Evolutionary conservation across 1,140 invertebrate species (phyloP), one percentile per base, ranked within the genome.

Genomic region (Camponotus pennsylvanicus): DNA sequence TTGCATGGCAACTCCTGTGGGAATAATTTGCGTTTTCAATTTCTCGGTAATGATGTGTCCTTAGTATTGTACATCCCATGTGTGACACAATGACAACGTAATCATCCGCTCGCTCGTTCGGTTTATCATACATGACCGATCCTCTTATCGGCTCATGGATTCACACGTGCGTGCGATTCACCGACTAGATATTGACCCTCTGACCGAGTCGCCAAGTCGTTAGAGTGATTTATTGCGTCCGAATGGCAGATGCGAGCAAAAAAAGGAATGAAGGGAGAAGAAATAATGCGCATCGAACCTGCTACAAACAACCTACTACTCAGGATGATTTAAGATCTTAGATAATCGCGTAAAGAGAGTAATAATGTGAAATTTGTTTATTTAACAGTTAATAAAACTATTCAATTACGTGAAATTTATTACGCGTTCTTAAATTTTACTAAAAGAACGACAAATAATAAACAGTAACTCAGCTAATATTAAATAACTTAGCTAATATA

Each of bases 81-180:
- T 7, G 3, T 13, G 1, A 27, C 27, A 27, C 32, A n/a, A 37
- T 18, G 42, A 45, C 37, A 13, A 55, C 15, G 9, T 40, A 55
- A 11, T 55, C 9, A 21, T 37, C 40, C 18, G 42, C 27, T 52
- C 13, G 27, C 5, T 15, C 21, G 9, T 11, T 45, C 40, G 27
- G 9, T 55, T 15, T 57, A 55, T 69, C 40, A 55, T 40, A 9
- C 11, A 57, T 18, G 2, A 18, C 11, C 7, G 5, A 69, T 57
- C 37, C 15, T 80, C 21, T 70, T 80, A 79, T 79, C 61, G 15
- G 1, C 9, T 34, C 45, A 42, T 2, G 9, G 78, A 80, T 59
- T 80, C 64, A n/a, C 34, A 57, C 15, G 49, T 32, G 32, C 32
- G 59, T 27, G 32, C n/a, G 37, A 55, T 67, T 4, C n/a, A 21